These are phyloP conservation scores for Benthosema pterotum DNA, from an alignment of 2,797 vertebrate species.

Conservation along the genomic window DNA sequence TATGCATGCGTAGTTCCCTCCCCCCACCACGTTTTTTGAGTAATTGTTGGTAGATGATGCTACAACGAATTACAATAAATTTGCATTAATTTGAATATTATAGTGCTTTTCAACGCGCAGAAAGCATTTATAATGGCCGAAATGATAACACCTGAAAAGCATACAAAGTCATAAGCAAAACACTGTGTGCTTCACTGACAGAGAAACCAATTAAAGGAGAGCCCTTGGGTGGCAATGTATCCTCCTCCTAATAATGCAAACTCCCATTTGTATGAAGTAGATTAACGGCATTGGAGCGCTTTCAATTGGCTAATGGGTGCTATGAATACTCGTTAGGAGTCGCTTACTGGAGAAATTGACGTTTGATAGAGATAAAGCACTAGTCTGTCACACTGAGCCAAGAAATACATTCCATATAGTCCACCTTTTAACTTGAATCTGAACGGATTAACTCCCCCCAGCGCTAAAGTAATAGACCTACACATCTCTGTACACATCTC, in stretches of 20 bases:
- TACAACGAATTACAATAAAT: not conserved
- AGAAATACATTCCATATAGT: conserved; percentile 15
- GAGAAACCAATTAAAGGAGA: conserved; percentile 54
- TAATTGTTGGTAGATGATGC: too few relatives aligned
- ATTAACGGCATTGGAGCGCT: conserved; percentile 53
- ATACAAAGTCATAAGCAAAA: conserved; percentile 2
- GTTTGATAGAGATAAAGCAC: conserved; percentile 46
- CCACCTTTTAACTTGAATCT: not conserved
- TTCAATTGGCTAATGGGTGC: conserved; percentile 50
- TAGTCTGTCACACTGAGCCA: conserved; percentile 19
- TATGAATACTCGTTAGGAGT: conserved; percentile 47
- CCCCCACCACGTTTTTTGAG: too few relatives aligned
- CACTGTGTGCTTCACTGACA: conserved; percentile 39
- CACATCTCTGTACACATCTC: too few relatives aligned
- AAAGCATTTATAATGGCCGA: conserved; percentile 21
- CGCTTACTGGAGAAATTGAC: conserved; percentile 41
- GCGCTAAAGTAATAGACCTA: not conserved
- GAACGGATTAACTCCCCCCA: not conserved
- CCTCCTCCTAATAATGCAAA: conserved; percentile 40
- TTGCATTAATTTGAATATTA: not conserved
- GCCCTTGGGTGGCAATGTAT: conserved; percentile 43
- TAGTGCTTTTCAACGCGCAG: not conserved
- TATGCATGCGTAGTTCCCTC: too few relatives aligned
- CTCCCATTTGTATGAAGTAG: conserved; percentile 42
- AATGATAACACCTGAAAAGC: conserved; percentile 21